Evolutionary conservation across 2,888 invertebrate species (phyloP), one percentile per base, ranked within the genome.

Genomic region (Hipparchia semele): DNA sequence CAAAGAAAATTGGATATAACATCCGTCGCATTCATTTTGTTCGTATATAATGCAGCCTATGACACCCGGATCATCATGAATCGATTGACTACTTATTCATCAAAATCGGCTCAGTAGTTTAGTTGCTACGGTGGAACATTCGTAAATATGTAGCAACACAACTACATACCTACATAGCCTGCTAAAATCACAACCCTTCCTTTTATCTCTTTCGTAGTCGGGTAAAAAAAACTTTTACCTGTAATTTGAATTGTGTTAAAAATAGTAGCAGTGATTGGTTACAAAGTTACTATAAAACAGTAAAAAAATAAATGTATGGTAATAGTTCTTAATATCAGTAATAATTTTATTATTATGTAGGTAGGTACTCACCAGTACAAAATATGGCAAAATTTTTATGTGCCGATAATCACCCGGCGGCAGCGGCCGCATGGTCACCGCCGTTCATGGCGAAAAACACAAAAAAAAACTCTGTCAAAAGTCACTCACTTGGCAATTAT

Each of bases 401-500:
- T 78, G 81, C 78, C 79, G 81, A 76, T 76, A 78, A 80, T 89
- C 85, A 90, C 80, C 92, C 91, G 81, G 89, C 90, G 80, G 87
- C 85, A 72, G 84, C 84, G 78, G 87, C 84, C 80, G 83, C 86
- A 81, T 84, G 84, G 81, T 84, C 84, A 80, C 82, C 82, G 83
- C 81, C 85, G 80, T 87, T 86, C 92, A 92, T 92, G 81, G 78
- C 79, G 80, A 68, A 77, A 79, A 77, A 75, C 77, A 80, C 78
- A 80, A 80, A 80, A 82, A 82, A 70, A 82, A 71, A 49, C 56
- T 68, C 62, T 51, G 75, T 2, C 73, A 71, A 68, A 74, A 73
- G 71, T 62, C 75, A 76, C 77, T 72, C 75, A 71, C 69, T 71
- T 6, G 12, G 10, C 23, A 51, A 13, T 54, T 70, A 75, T 71